Evolutionary conservation across 2,888 invertebrate species (phyloP).

Genomic region (Leucophora obtusa): DNA sequence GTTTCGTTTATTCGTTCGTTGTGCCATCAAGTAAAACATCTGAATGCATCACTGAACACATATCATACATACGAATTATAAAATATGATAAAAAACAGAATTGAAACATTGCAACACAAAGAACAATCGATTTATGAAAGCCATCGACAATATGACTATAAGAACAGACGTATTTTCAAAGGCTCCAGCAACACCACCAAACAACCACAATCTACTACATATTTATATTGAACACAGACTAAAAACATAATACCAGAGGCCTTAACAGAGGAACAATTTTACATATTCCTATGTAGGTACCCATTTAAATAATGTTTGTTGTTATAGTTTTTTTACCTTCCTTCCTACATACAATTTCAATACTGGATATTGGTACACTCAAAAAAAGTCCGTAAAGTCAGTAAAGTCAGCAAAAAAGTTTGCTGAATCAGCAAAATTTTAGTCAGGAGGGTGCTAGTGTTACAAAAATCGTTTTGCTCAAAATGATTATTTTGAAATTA

Average conservation of each 20-base stretch:
- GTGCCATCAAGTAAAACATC: slow-evolving; percentile 56
- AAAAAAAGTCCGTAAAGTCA: no score
- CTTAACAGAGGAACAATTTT: slow-evolving; percentile 41
- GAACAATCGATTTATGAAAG: slow-evolving; percentile 59
- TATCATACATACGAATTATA: slow-evolving; percentile 39
- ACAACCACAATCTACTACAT: slow-evolving; percentile 30
- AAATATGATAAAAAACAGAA: slow-evolving; percentile 44
- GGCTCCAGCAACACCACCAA: slow-evolving; percentile 32
- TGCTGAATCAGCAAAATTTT: no score
- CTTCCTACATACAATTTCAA: slow-evolving; percentile 29
- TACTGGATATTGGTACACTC: slow-evolving; percentile 12
- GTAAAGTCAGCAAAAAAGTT: no score
- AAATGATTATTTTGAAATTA: no score
- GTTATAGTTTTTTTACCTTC: slow-evolving; percentile 25
- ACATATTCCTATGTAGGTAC: slow-evolving; percentile 17
- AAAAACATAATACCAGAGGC: slow-evolving; percentile 45
- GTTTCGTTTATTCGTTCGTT: slow-evolving; percentile 11
- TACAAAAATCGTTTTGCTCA: no score
- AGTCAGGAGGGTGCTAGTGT: no score
- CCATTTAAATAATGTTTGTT: slow-evolving; percentile 11
- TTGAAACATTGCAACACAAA: slow-evolving; percentile 46
- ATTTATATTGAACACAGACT: not conserved
- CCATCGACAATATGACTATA: slow-evolving; percentile 36
- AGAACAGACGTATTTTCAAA: slow-evolving; percentile 2
- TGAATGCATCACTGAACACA: slow-evolving; percentile 56